Evolutionary conservation across 2,113 vertebrate species (phyloP), one percentile per base, ranked within the genome.

Genomic region (Canis aureus): DNA sequence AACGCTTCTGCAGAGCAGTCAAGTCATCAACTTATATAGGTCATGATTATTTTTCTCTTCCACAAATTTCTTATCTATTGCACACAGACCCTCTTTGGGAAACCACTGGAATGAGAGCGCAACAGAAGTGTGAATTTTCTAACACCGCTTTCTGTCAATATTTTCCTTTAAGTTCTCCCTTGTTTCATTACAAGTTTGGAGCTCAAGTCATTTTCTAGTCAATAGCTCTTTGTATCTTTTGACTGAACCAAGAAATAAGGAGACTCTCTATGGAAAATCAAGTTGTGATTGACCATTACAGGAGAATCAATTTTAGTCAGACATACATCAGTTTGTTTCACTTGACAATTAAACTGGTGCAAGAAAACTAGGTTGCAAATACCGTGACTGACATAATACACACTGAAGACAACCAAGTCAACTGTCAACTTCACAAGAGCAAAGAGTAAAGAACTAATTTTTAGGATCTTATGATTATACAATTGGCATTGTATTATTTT

Each of bases 151-250:
- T 76, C 84, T 62, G 83, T 95, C 89, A 95, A 84, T 81, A 90
- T 82, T 97, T 97, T 98, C 25, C 69, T 97, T 64, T 90, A 87
- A 95, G 76, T 90, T 97, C 38, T 93, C 62, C 22, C 66, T 95
- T 96, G 76, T 93, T 91, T 55, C 74, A 93, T 95, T 93, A 91
- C 80, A 95, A 96, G 20, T 90, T 91, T 94, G 74, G 51, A 92
- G 64, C 27, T 79, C 43, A 94, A 96, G 59, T 84, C 87, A 92
- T 95, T 95, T 95, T 90, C 74, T 88, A 90, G 80, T 96, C 95
- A 96, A 97, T 78, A 95, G 43, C 20, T 59, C 69, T 96, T 96
- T 96, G 86, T 96, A 87, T 88, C 51, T 97, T 96, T 96, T 94
- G 79, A 91, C 74, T 90, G 62, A 90, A 94, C 35, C 43, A 97